Evolutionary conservation across 2,113 vertebrate species (phyloP).

Genomic region (Cyrtonyx montezumae): DNA sequence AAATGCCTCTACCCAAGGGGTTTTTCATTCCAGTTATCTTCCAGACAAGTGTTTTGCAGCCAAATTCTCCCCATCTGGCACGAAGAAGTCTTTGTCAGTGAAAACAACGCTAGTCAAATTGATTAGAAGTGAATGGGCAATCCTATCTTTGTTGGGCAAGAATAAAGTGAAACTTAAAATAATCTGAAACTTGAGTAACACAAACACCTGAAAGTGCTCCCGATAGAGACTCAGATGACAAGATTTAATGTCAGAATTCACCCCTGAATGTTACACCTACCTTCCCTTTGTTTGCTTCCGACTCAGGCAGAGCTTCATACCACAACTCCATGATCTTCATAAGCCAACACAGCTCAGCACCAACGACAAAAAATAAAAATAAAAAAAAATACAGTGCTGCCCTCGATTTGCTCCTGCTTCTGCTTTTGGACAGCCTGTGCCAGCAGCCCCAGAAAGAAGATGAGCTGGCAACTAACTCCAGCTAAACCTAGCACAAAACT

Average conservation of each 20-base stretch:
- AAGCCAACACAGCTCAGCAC: background rate
- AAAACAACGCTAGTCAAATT: background rate
- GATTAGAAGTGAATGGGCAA: background rate
- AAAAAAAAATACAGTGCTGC: background rate
- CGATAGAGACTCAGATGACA: background rate
- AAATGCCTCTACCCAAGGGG: background rate
- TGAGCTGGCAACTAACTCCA: background rate
- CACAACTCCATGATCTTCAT: background rate
- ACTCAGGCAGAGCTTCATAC: background rate
- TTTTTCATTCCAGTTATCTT: background rate
- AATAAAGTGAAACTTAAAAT: background rate
- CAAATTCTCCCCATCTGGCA: background rate
- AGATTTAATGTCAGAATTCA: background rate
- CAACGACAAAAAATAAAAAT: background rate
- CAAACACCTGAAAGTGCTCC: background rate
- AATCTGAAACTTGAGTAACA: background rate
- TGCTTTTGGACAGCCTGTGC: background rate
- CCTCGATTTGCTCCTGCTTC: background rate
- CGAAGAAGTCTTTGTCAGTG: background rate
- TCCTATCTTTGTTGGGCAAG: background rate
- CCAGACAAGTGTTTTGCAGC: background rate
- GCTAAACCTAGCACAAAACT: background rate
- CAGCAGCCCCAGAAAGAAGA: background rate
- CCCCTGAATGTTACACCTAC: background rate
- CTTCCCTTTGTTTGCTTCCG: background rate